phyloP scores from a whole-genome alignment of 2,113 vertebrate genomes.

The Todiramphus saurophagus region DNA sequence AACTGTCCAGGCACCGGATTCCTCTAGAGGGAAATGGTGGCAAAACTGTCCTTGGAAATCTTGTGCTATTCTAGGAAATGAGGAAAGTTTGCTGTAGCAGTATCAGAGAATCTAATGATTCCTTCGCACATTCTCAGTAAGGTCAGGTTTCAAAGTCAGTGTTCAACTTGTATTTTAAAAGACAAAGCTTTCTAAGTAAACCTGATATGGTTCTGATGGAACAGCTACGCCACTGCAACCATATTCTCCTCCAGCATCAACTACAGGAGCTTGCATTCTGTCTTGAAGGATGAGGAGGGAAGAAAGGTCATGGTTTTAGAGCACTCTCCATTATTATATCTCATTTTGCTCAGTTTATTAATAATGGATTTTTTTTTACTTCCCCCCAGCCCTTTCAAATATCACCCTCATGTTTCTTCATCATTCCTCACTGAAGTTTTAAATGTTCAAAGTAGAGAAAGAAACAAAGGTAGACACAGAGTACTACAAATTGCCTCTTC shows the following conservation, averaged over 20 bases:
- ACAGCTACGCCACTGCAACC: not conserved
- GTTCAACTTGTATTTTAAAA: not conserved
- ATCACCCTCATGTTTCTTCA: not conserved
- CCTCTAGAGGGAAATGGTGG: not conserved
- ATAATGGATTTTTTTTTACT: not conserved
- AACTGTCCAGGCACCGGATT: not conserved
- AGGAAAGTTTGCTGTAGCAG: not conserved
- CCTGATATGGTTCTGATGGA: accelerated
- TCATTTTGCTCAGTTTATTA: not conserved
- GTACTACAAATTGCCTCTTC: not conserved
- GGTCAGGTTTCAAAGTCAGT: not conserved
- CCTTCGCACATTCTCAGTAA: not conserved
- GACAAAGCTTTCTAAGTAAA: not conserved
- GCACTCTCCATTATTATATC: not conserved
- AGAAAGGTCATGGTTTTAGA: not conserved
- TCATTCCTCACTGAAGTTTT: not conserved
- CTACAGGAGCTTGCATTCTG: not conserved
- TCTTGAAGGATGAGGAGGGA: not conserved
- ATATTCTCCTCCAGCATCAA: not conserved
- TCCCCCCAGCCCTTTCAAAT: not conserved
- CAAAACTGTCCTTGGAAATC: not conserved
- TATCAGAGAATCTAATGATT: not conserved
- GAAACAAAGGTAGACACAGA: not conserved
- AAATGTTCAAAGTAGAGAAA: not conserved
- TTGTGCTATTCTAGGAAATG: not conserved